Evolutionary conservation across 2,888 invertebrate species (phyloP).

Genomic region (Magallana nippona): DNA sequence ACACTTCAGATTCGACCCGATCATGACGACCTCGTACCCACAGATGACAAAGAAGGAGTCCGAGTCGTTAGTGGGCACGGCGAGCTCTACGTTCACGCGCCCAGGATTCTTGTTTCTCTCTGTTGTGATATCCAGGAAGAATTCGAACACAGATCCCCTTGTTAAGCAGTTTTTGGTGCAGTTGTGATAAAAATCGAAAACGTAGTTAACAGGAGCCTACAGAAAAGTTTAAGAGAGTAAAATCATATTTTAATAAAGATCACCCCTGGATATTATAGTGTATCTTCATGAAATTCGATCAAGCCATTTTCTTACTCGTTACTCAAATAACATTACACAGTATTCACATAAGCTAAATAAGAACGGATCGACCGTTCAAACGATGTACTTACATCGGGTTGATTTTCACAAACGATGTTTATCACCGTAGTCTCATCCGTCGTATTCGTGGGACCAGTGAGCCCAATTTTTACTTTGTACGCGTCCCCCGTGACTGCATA

Average conservation of each 20-base stretch:
- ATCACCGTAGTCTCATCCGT: neutral
- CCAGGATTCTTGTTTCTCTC: constrained; percentile 47
- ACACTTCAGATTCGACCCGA: constrained; percentile 47
- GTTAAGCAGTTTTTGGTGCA: constrained; percentile 39
- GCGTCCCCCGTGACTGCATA: neutral
- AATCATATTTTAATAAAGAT: too few species aligned
- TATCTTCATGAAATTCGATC: too few species aligned
- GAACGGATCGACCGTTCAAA: too few species aligned
- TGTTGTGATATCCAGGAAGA: constrained; percentile 45
- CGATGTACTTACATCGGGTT: neutral
- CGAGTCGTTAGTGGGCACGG: constrained; percentile 46
- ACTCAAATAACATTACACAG: too few species aligned
- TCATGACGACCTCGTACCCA: constrained; percentile 38
- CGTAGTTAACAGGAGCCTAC: constrained; percentile 43
- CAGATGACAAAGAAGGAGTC: constrained; percentile 45
- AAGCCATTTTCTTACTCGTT: too few species aligned
- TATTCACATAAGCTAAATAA: neutral
- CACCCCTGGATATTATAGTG: too few species aligned
- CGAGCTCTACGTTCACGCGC: constrained; percentile 45
- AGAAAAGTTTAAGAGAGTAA: neutral
- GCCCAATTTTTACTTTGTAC: neutral
- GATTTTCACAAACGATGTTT: neutral
- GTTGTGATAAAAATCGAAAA: constrained; percentile 44
- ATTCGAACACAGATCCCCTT: constrained; percentile 40
- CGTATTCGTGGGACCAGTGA: neutral